A percentile compares a stretch with the other conserved stretches of the same genome.
Evolutionary conservation across 1,140 invertebrate genomes (phyloP).

Genomic region (Pogonus chalceus): DNA sequence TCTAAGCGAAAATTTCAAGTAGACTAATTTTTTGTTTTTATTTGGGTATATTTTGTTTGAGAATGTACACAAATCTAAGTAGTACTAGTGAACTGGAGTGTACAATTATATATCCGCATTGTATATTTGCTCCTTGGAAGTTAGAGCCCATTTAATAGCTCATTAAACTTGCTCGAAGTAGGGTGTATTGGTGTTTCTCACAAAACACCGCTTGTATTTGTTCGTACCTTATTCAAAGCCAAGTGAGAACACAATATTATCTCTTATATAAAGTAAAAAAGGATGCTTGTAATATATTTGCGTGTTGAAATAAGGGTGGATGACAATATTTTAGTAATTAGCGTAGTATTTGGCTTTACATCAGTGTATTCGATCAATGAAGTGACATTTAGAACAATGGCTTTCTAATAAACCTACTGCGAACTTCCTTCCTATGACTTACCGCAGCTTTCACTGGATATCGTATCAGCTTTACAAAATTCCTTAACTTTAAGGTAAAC

Average conservation of each 20-base stretch:
- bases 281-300: too few relatives aligned
- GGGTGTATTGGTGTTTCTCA: constrained; percentile 2
- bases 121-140: constrained; percentile 17
- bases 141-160: constrained; percentile 21
- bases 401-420: constrained; percentile 5
- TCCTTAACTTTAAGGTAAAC: too few relatives aligned
- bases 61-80: too few relatives aligned
- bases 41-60: too few relatives aligned
- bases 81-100: too few relatives aligned
- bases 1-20: too few relatives aligned
- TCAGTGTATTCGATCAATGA: constrained; percentile 10
- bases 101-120: constrained; percentile 18
- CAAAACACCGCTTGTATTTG: constrained; percentile 13
- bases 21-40: too few relatives aligned
- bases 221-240: constrained; percentile 15
- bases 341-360: constrained; percentile 6
- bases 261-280: too few relatives aligned
- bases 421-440: too few relatives aligned
- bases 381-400: constrained; percentile 15
- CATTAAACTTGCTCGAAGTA: constrained; percentile 17
- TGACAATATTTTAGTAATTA: constrained; percentile 2
- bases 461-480: too few relatives aligned
- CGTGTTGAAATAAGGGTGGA: not conserved
- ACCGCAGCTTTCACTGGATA: too few relatives aligned
- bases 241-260: too few relatives aligned